Conservation (phyloP, 2,113 vertebrate genomes). For the Pandion haliaetus region DNA sequence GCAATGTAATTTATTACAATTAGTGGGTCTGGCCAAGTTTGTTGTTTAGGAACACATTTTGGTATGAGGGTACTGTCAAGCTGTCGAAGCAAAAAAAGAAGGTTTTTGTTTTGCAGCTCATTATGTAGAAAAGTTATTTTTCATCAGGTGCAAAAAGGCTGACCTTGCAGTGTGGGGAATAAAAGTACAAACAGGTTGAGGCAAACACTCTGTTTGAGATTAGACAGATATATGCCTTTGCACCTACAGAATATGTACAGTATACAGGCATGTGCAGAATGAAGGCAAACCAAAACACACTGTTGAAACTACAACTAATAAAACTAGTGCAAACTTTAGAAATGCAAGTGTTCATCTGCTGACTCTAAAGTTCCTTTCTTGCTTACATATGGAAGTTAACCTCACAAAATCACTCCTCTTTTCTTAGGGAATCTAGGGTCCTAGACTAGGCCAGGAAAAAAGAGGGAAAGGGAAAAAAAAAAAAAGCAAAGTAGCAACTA, state of each 20-base stretch:
- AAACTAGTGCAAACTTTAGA: not conserved
- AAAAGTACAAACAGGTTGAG: not conserved
- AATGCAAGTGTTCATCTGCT: not conserved
- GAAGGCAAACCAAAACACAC: not conserved
- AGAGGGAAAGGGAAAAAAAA: not conserved
- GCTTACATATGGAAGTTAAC: not conserved
- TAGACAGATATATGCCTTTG: not conserved
- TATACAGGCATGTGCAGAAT: not conserved
- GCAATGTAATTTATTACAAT: not conserved
- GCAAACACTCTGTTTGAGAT: not conserved
- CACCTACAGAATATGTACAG: not conserved
- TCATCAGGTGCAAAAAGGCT: not conserved
- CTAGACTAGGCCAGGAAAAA: not conserved
- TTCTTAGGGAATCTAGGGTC: not conserved
- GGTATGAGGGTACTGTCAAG: not conserved
- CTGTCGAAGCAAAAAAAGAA: not conserved
- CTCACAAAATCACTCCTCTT: not conserved
- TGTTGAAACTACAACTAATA: not conserved
- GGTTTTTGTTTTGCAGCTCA: not conserved
- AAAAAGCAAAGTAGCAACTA: not conserved
- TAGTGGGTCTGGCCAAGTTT: not conserved
- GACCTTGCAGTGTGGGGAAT: not conserved
- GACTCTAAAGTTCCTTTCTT: not conserved
- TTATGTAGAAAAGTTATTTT: not conserved
- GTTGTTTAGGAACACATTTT: not conserved